A percentile compares a stretch with the other conserved stretches of the same genome.
Conservation (phyloP, 2,888 invertebrate genomes). For the Hypomecis atomaria region DNA sequence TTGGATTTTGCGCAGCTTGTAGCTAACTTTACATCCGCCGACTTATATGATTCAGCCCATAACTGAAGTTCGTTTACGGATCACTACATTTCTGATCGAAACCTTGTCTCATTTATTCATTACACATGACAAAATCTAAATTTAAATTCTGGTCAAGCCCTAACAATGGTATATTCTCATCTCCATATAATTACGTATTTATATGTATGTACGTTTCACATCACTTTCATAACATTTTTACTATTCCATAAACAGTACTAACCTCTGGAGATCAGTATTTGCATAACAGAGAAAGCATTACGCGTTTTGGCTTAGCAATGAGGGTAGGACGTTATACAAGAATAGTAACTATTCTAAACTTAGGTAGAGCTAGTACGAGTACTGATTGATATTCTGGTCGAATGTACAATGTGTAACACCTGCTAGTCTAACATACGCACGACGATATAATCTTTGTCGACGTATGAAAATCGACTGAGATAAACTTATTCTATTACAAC, state of each 20-base stretch:
- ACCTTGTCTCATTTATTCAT: too few relatives aligned
- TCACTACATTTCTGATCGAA: too few relatives aligned
- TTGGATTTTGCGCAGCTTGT: too few relatives aligned
- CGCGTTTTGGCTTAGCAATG: conserved; percentile 37
- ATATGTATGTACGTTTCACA: conserved; percentile 18
- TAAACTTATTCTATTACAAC: too few relatives aligned
- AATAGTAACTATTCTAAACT: neutral
- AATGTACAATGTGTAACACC: too few relatives aligned
- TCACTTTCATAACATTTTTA: conserved; percentile 45
- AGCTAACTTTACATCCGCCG: too few relatives aligned
- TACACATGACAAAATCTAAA: neutral
- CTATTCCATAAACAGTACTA: conserved; percentile 41
- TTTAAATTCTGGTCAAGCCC: conserved; percentile 21
- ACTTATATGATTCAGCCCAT: too few relatives aligned
- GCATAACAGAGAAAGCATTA: conserved; percentile 48
- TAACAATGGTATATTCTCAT: conserved; percentile 26
- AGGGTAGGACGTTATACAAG: conserved; percentile 6
- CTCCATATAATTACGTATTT: conserved; percentile 29
- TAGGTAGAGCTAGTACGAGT: neutral
- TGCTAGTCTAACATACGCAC: too few relatives aligned
- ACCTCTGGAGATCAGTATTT: conserved; percentile 50
- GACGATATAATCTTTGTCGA: too few relatives aligned
- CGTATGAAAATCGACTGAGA: too few relatives aligned
- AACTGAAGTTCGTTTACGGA: too few relatives aligned
- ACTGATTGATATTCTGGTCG: too few relatives aligned